Percentiles rank a stretch among this genome's conserved stretches.
Evolutionary conservation across 2,113 vertebrate genomes (phyloP).

Genomic region (Cepphus grylle): DNA sequence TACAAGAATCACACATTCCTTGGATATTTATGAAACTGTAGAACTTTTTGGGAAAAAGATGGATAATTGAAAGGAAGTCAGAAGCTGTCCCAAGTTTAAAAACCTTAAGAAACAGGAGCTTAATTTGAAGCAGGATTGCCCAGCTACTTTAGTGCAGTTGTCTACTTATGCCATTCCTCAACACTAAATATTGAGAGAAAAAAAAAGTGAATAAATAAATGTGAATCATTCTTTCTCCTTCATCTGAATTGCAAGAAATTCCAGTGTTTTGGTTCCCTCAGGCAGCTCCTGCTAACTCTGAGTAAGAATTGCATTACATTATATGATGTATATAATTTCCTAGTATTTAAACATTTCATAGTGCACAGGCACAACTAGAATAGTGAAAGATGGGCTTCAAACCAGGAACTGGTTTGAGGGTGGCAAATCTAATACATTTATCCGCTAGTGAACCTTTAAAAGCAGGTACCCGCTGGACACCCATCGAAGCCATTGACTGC

Average conservation of each 20-base stretch:
- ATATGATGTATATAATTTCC: neutral
- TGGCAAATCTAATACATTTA: neutral
- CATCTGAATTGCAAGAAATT: neutral
- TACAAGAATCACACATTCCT: neutral
- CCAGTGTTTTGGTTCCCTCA: neutral
- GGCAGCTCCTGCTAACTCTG: neutral
- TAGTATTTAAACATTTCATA: neutral
- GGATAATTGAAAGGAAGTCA: neutral
- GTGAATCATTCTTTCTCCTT: neutral
- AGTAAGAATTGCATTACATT: neutral
- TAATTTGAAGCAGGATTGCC: neutral
- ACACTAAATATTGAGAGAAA: neutral
- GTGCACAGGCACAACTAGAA: neutral
- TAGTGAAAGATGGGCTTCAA: neutral
- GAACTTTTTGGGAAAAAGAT: neutral
- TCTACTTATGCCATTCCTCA: neutral
- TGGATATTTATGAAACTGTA: neutral
- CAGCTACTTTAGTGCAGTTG: neutral
- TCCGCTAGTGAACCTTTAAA: neutral
- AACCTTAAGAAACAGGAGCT: neutral
- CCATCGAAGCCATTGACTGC: neutral
- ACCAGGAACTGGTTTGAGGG: neutral
- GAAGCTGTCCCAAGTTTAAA: neutral
- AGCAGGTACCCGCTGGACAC: neutral
- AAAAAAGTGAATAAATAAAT: neutral